Evolutionary conservation across 2,797 vertebrate species (phyloP).

Genomic region (Sylvia borin): DNA sequence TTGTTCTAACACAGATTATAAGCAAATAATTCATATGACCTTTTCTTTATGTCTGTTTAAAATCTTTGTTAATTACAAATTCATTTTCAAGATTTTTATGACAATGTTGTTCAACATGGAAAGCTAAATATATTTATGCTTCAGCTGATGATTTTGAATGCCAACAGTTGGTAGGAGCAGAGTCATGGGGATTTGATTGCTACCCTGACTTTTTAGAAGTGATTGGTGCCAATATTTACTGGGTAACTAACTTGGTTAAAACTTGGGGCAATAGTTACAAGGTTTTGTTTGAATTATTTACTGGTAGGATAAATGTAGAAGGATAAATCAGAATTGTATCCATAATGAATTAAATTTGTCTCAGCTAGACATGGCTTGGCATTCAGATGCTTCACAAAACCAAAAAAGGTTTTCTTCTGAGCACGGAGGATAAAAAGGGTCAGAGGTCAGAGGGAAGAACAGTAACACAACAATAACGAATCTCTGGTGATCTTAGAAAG

Average conservation of each 20-base stretch:
- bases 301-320: not conserved
- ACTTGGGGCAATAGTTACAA: not conserved
- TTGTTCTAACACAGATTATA: slow-evolving; percentile 17
- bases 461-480: not conserved
- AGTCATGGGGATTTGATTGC: not conserved
- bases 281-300: not conserved
- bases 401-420: not conserved
- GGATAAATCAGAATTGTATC: not conserved
- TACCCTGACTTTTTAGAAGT: not conserved
- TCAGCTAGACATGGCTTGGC: not conserved
- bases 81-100: slow-evolving; percentile 16
- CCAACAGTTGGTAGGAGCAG: not conserved
- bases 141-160: slow-evolving; percentile 11
- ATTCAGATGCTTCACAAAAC: not conserved
- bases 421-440: not conserved
- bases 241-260: not conserved
- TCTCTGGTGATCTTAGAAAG: not conserved
- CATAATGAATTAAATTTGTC: not conserved
- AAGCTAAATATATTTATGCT: not conserved
- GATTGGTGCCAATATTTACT: not conserved
- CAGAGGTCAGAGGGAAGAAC: not conserved
- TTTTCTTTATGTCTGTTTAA: slow-evolving; percentile 19
- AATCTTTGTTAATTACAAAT: not conserved
- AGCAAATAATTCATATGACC: slow-evolving; percentile 9
- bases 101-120: not conserved